Evolutionary conservation across 53 echinoderm and acorn worm genomes (phyloP).

Genomic region (Pentamera pediparva): DNA sequence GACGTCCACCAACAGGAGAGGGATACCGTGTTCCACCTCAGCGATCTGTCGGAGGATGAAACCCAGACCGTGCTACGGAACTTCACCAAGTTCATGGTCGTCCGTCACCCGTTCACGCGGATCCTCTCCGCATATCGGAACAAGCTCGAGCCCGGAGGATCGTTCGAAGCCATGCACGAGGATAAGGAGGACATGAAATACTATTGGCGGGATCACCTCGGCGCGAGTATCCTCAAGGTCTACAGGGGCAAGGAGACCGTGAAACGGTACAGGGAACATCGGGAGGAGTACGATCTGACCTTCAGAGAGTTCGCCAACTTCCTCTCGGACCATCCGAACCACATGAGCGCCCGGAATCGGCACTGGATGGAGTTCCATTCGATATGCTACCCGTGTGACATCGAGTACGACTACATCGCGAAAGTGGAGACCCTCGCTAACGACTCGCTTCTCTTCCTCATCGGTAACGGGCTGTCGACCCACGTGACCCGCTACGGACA

Average conservation of each 20-base stretch:
- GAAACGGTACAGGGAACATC: not conserved
- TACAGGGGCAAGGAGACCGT: constrained; percentile 3
- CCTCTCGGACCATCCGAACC: not conserved
- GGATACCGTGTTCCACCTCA: not conserved
- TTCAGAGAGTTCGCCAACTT: constrained; percentile 17
- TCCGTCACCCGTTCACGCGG: constrained; percentile 20
- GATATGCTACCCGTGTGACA: constrained; percentile 16
- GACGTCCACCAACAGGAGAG: constrained; percentile 4
- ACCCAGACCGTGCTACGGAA: not conserved
- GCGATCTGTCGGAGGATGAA: not conserved
- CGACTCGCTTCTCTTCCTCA: not conserved
- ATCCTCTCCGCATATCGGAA: constrained; percentile 24
- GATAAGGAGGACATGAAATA: not conserved
- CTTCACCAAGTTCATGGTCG: constrained; percentile 10
- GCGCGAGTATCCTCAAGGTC: not conserved
- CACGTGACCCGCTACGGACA: not conserved
- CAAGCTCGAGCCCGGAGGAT: constrained; percentile 23
- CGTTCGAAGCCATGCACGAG: not conserved
- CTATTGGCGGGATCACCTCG: constrained; percentile 20
- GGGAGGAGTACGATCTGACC: not conserved
- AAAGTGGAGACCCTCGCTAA: constrained; percentile 7
- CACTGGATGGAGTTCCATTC: constrained; percentile 3
- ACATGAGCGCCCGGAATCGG: not conserved
- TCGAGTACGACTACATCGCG: constrained; percentile 12
- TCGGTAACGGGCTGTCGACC: not conserved